Base-by-base conservation (phyloP, 1,140 invertebrate species). In the Hyphantria cunea region DNA sequence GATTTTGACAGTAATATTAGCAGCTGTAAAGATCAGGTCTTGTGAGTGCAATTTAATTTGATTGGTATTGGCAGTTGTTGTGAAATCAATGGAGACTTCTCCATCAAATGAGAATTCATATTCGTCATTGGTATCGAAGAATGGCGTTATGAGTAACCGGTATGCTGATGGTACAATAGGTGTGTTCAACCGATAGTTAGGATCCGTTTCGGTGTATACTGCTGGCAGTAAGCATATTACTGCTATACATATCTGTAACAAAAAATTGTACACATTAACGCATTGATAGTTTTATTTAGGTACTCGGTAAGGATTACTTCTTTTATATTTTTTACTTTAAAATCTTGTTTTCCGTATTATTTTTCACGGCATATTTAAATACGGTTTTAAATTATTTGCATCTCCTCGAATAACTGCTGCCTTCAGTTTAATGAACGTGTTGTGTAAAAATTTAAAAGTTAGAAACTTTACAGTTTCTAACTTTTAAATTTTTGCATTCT, bases 1-100 rank as follows among this genome's bases (percentile, higher is more conserved):
- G 66, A 69, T 73, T 7, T 62, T 78, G 11, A 84, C 25, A n/a
- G 64, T 78, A 65, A 92, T 50, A 90, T 83, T 56, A 51, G 74
- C n/a, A 90, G 74, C 55, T 61, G 51, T 73, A 15, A 93, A 92
- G 0, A 76, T 89, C 1, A 96, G 71, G 60, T 93, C 91, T 67
- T 93, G 92, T 0, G 92, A 91, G 72, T 97, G 95, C 0, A 97
- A 64, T 2, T 93, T 93, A 7, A 97, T 82, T 50, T 66, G 49
- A 3, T 64, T 82, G 0, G 86, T 81, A 11, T 75, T 83, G 3
- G 31, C 32, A 12, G 44, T 13, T 0, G 91, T 78, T 2, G 64
- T 61, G 11, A 93, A 78, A 33, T 74, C 80, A 49, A 95, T 95
- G 25, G 70, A 79, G 0, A 94, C 92, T 72, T 92, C 85, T 39